phyloP scores from a whole-genome alignment of 64 coral and sea anemone species.

The Pachyseris speciosa region DNA sequence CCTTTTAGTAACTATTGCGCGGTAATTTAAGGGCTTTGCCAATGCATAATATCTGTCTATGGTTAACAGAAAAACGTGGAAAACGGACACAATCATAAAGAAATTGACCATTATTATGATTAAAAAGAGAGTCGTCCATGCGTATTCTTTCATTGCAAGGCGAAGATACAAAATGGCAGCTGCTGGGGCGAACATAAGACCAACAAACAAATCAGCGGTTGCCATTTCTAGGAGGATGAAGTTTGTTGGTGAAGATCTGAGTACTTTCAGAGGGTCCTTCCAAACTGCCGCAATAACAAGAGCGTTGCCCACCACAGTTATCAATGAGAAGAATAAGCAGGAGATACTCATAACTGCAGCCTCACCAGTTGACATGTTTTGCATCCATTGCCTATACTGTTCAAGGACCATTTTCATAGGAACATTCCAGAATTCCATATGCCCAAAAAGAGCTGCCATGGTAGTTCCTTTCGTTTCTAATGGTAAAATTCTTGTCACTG shows the following conservation, averaged over 20 bases:
- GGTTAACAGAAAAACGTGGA: slow-evolving; percentile 10
- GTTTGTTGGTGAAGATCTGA: background rate
- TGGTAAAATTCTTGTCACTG: background rate
- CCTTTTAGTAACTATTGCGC: slow-evolving; percentile 27
- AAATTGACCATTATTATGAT: background rate
- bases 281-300: slow-evolving; percentile 35
- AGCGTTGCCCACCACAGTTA: slow-evolving; percentile 1
- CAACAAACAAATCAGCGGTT: background rate
- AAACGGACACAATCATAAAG: background rate
- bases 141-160: background rate
- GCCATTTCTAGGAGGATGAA: background rate
- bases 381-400: background rate
- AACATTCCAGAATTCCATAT: slow-evolving; percentile 11
- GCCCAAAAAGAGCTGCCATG: background rate
- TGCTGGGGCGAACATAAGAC: background rate
- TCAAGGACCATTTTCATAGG: background rate
- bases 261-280: slow-evolving; percentile 23
- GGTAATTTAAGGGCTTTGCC: slow-evolving; percentile 35
- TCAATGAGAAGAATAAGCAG: background rate
- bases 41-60: slow-evolving; percentile 36
- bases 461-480: background rate
- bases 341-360: background rate
- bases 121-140: background rate
- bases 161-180: background rate
- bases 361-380: background rate